Evolutionary conservation across 2,888 invertebrate genomes (phyloP).

Genomic region (Priocnemis perturbator): DNA sequence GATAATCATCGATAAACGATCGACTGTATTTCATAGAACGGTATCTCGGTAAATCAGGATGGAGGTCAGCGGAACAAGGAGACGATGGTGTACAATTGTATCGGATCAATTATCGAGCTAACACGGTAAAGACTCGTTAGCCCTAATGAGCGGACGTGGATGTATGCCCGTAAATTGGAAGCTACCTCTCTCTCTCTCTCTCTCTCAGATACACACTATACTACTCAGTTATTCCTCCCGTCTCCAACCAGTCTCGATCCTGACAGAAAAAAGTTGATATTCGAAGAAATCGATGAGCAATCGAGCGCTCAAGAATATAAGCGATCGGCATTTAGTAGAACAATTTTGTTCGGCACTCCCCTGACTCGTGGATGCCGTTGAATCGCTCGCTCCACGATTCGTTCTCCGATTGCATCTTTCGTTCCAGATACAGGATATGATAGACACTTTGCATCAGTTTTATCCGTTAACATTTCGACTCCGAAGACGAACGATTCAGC

Average conservation of each 20-base stretch:
- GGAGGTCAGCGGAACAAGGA: slow-evolving; percentile 1
- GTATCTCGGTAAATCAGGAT: no score
- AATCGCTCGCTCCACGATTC: slow-evolving; percentile 26
- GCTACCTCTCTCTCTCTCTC: slow-evolving; percentile 29
- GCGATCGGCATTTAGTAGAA: slow-evolving; percentile 54
- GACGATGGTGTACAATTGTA: background rate
- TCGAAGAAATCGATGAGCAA: slow-evolving; percentile 36
- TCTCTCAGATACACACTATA: background rate
- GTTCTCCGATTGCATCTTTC: no score
- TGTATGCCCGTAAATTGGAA: slow-evolving; percentile 16
- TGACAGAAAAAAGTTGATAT: slow-evolving; percentile 30
- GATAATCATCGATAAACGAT: no score
- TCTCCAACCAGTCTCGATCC: background rate
- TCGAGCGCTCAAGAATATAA: slow-evolving; percentile 30
- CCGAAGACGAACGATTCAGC: no score
- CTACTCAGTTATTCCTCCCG: no score
- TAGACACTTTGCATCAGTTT: no score
- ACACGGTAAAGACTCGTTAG: slow-evolving; percentile 47
- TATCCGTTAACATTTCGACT: no score
- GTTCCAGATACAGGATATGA: no score
- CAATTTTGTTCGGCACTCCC: slow-evolving; percentile 59
- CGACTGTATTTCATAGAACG: no score
- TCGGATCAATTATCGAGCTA: slow-evolving; percentile 46
- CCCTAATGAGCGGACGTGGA: slow-evolving; percentile 55
- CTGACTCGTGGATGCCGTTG: slow-evolving; percentile 21